Conservation (phyloP, 2,888 invertebrate species). For the Adelognathus sp. region DNA sequence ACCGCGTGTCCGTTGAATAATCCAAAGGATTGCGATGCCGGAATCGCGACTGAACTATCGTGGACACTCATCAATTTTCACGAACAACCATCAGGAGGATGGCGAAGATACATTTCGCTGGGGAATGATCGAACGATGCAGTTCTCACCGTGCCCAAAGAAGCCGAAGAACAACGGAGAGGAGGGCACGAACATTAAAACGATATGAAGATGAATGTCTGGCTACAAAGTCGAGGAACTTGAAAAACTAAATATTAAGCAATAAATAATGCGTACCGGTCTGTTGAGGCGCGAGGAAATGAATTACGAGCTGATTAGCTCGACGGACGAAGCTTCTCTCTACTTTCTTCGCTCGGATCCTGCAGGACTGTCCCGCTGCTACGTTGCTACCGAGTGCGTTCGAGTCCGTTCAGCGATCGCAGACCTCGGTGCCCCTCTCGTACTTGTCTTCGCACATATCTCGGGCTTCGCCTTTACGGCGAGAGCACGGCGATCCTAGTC, state of each 20-base stretch:
- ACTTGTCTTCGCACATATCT: too few relatives aligned
- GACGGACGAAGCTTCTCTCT: conserved; percentile 28
- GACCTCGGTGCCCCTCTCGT: too few relatives aligned
- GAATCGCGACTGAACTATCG: neutral
- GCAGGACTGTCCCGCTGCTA: neutral
- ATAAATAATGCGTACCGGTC: conserved; percentile 65
- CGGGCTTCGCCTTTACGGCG: too few relatives aligned
- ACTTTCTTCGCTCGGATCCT: conserved; percentile 4
- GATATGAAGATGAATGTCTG: conserved; percentile 74
- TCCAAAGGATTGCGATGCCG: conserved; percentile 24
- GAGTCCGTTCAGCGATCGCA: too few relatives aligned
- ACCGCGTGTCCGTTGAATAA: conserved; percentile 17
- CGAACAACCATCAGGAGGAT: neutral
- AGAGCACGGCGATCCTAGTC: too few relatives aligned
- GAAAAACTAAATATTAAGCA: conserved; percentile 68
- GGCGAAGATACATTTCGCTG: conserved; percentile 1
- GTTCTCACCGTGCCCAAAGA: conserved; percentile 26
- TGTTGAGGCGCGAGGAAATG: conserved; percentile 30
- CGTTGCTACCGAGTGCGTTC: too few relatives aligned
- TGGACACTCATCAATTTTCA: neutral
- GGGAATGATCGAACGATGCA: conserved; percentile 41
- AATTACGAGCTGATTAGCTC: conserved; percentile 55
- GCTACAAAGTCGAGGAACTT: conserved; percentile 62
- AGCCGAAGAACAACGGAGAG: conserved; percentile 55
- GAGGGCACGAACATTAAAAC: conserved; percentile 70